A percentile compares a stretch with the other conserved stretches of the same genome.
These are phyloP conservation scores for Neria commutata DNA, from an alignment of 2,888 invertebrate species.

Conservation along the genomic window DNA sequence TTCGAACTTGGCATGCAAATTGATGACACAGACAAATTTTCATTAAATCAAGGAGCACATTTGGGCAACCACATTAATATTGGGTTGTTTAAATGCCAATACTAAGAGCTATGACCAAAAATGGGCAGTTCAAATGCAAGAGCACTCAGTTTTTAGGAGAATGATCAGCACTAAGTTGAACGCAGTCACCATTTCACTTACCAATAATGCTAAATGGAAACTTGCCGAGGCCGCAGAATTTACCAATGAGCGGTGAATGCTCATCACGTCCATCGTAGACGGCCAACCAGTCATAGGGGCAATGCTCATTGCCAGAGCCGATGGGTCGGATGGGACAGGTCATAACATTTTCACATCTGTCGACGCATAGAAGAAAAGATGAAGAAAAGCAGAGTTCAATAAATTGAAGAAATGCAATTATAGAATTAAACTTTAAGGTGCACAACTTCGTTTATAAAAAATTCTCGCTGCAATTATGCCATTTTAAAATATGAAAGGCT, in stretches of 20 bases:
- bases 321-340: constrained; percentile 92
- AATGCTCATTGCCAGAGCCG: constrained; percentile 84
- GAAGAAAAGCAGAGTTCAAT: neutral
- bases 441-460: too few relatives aligned
- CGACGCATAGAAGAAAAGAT: too few relatives aligned
- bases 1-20: too few relatives aligned
- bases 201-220: constrained; percentile 92
- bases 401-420: too few relatives aligned
- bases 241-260: constrained; percentile 84
- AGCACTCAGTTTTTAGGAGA: neutral
- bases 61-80: too few relatives aligned
- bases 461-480: too few relatives aligned
- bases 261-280: constrained; percentile 91
- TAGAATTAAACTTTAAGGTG: too few relatives aligned
- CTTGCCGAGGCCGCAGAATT: constrained; percentile 91
- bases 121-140: neutral
- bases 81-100: too few relatives aligned
- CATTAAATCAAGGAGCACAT: too few relatives aligned
- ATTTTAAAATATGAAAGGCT: too few relatives aligned
- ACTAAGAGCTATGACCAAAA: neutral
- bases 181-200: too few relatives aligned
- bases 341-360: constrained; percentile 91
- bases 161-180: neutral
- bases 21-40: too few relatives aligned
- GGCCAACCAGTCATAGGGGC: constrained; percentile 87